Percentiles rank a stretch among this genome's conserved stretches.
Conservation (phyloP, 64 coral and sea anemone species). For the Pocillopora verrucosa region DNA sequence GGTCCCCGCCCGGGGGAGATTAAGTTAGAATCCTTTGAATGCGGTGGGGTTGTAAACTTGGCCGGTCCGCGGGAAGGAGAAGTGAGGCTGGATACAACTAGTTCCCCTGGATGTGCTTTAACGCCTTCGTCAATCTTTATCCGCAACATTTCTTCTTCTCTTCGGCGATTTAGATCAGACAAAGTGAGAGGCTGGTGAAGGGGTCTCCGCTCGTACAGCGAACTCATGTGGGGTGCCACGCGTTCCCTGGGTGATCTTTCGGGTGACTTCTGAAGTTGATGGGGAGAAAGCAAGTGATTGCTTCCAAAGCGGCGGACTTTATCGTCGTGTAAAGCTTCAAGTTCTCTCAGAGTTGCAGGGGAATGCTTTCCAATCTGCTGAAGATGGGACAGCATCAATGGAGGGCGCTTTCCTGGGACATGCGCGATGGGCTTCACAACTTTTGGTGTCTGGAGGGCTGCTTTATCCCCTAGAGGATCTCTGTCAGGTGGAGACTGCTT, state of each 20-base stretch:
- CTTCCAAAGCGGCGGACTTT: conserved; percentile 64
- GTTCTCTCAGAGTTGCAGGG: conserved; percentile 41
- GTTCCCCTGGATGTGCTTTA: conserved; percentile 52
- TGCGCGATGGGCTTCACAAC: conserved; percentile 93
- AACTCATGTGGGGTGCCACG: conserved; percentile 36
- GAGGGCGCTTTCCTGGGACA: conserved; percentile 87
- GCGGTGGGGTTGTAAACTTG: conserved; percentile 50
- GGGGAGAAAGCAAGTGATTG: conserved; percentile 60
- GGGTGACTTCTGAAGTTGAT: conserved; percentile 59
- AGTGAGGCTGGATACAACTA: conserved; percentile 49
- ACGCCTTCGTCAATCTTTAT: conserved; percentile 45
- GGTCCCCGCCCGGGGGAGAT: conserved; percentile 47
- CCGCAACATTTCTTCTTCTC: conserved; percentile 69
- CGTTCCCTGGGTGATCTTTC: conserved; percentile 66
- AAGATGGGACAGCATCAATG: conserved; percentile 86
- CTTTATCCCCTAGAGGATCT: conserved; percentile 51
- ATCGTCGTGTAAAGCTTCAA: conserved; percentile 65
- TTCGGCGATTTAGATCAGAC: conserved; percentile 87
- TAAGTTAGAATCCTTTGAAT: conserved; percentile 60
- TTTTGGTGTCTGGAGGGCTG: conserved; percentile 71
- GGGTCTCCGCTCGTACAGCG: conserved; percentile 54
- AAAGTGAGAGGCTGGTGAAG: conserved; percentile 72
- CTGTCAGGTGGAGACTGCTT: conserved; percentile 69
- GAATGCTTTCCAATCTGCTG: conserved; percentile 71
- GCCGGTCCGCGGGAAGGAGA: conserved; percentile 47